phyloP scores from a whole-genome alignment of 2,888 invertebrate genomes.

The Branchinecta sandiegonensis region DNA sequence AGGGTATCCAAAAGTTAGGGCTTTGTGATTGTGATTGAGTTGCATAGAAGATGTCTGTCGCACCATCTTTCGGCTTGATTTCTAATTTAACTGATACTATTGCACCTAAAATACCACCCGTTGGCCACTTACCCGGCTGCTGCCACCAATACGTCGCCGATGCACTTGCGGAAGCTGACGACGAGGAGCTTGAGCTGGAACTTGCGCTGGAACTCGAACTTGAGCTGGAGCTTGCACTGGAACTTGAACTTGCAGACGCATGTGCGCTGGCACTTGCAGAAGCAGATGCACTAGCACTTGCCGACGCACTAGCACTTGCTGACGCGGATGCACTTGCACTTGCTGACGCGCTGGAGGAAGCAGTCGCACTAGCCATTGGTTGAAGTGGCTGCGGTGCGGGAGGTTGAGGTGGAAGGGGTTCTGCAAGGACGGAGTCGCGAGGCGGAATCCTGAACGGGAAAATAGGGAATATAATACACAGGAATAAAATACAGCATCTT shows the following conservation, averaged over 20 bases:
- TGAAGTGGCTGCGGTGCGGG: neutral
- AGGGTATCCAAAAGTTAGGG: no score
- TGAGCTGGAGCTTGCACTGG: neutral
- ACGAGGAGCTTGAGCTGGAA: neutral
- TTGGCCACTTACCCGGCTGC: neutral
- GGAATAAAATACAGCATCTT: no score
- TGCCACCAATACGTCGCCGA: slow-evolving; percentile 10
- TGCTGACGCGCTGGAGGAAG: neutral
- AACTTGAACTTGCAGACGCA: neutral
- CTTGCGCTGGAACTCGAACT: neutral
- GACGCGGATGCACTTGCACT: neutral
- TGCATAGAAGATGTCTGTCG: no score
- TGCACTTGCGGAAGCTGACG: neutral
- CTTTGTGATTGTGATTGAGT: no score
- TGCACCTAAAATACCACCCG: no score
- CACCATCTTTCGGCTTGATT: no score
- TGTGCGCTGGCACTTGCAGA: neutral
- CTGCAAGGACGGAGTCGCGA: neutral
- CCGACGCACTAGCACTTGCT: neutral
- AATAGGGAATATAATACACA: neutral
- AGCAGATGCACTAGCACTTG: neutral
- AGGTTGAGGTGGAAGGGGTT: neutral
- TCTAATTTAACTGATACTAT: no score
- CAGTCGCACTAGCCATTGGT: neutral
- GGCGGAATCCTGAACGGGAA: neutral